Conservation (phyloP, 2,888 invertebrate genomes). For the Geotrupes spiniger region DNA sequence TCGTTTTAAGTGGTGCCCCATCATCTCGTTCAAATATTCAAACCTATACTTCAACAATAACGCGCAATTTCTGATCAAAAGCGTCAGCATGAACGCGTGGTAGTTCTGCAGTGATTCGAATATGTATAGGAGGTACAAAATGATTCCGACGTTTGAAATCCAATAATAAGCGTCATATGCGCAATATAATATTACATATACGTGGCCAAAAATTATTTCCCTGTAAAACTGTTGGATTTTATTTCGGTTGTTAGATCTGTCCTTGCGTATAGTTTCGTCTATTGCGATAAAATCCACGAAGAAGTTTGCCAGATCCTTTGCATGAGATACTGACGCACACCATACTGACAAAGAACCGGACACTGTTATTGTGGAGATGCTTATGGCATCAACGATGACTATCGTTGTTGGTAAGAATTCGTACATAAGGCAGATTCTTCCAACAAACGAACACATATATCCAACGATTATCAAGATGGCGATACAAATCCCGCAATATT, state of each 20-base stretch:
- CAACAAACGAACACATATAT: not conserved
- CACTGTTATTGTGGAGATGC: slow-evolving; percentile 3
- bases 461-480: slow-evolving; percentile 4
- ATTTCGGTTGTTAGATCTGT: not conserved
- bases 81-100: not conserved
- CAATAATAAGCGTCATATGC: slow-evolving; percentile 9
- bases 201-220: slow-evolving; percentile 5
- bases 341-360: not conserved
- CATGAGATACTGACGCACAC: not conserved
- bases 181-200: slow-evolving; percentile 3
- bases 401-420: slow-evolving; percentile 5
- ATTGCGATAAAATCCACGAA: not conserved
- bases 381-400: slow-evolving; percentile 7
- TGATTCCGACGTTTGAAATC: slow-evolving; percentile 3
- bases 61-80: slow-evolving; percentile 9
- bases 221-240: not conserved
- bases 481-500: not conserved
- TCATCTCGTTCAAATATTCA: slow-evolving; percentile 2
- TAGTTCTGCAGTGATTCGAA: slow-evolving; percentile 9
- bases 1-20: too few species aligned
- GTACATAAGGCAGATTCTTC: slow-evolving; percentile 5
- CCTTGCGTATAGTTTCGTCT: not conserved
- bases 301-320: not conserved
- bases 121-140: not conserved
- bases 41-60: not conserved